Base-by-base conservation (phyloP, 2,888 invertebrate species). In the Leptopilina syphax region DNA sequence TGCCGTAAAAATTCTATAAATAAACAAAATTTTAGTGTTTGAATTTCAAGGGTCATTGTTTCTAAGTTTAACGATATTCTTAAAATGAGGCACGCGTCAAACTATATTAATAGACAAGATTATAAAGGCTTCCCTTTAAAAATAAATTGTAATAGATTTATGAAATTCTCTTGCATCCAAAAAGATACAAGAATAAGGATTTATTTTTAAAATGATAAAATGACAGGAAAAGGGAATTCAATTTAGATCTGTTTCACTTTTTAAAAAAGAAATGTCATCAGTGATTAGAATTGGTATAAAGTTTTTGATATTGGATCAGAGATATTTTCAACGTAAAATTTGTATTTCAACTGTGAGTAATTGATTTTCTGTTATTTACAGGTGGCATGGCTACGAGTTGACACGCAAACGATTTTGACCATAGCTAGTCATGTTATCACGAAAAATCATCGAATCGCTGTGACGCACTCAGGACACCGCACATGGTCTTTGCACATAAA, bases 371-470 rank as follows among this genome's bases (percentile, higher is more conserved):
- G n/a, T 73, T 80, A 70, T 83, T 86, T 85, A 66, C 87, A 93
- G 93, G 93, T 93, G 79, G 93, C 93, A 81, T 93, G 93, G 93
- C 89, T 93, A 5, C 91, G 93, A 79, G 92, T 93, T 73, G 93
- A 93, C 86, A 93, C 92, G 77, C 93, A 93, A 87, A 93, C 93
- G 65, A 92, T 93, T 80, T 89, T 93, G 83, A 93, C 93, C 79
- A 93, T 93, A 85, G 93, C 93, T 78, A 92, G 86, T 84, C 92
- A 93, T 85, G 92, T 93, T 82, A 93, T 93, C 86, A 93, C 93
- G 80, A 91, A 93, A 86, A 93, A 93, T 89, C 92, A 93, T 87
- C 91, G 93, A 81, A 93, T 93, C 83, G 89, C 90, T n/a, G 90
- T 93, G 83, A 91, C 91, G 76, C 92, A 92, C 85, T 92, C 91